Percentiles rank a stretch among this genome's conserved stretches.
Conservation (phyloP, 2,113 vertebrate genomes). For the Spilogale gracilis region DNA sequence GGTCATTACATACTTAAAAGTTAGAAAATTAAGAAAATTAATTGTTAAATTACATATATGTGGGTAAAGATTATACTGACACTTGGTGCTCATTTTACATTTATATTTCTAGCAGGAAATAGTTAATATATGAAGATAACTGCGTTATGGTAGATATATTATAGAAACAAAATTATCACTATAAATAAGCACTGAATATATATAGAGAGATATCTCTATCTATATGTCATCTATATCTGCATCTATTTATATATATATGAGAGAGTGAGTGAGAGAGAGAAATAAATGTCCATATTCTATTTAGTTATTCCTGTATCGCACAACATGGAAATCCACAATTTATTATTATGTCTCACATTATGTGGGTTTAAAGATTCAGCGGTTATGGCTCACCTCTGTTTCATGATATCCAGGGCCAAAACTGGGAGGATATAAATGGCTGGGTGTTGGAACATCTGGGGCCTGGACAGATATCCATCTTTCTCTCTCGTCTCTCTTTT, state of each 20-base stretch:
- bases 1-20: background rate
- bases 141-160: background rate
- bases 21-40: background rate
- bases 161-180: background rate
- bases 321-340: background rate
- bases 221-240: too few relatives aligned
- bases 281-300: background rate
- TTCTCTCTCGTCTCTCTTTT: background rate
- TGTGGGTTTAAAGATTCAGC: background rate
- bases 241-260: background rate
- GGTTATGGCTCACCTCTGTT: background rate
- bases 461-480: background rate
- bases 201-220: too few relatives aligned
- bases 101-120: background rate
- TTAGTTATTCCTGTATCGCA: background rate
- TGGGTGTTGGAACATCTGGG: background rate
- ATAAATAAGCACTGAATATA: background rate
- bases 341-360: background rate
- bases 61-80: background rate
- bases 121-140: background rate
- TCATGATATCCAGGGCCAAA: background rate
- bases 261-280: background rate
- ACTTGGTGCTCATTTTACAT: background rate
- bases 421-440: background rate
- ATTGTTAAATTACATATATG: background rate